Conservation (phyloP, 2,113 vertebrate species). For the Pomatorhinus ruficollis region DNA sequence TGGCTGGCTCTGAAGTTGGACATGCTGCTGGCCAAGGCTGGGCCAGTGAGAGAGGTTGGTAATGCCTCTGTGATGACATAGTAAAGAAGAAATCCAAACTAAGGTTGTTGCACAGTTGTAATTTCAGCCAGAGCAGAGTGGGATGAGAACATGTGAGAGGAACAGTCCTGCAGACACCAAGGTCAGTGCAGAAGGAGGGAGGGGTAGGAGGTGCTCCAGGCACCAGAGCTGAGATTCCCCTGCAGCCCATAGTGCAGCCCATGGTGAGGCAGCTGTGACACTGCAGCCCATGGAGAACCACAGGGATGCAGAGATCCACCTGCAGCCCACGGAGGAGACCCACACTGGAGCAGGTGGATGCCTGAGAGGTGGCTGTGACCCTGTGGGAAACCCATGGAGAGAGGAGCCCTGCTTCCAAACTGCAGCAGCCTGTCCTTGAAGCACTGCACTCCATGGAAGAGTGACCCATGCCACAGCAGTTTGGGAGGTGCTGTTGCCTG, state of each 20-base stretch:
- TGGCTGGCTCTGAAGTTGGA: background rate
- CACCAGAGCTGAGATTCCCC: accelerated
- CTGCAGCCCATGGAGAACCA: background rate
- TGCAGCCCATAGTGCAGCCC: accelerated
- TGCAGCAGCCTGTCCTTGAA: no score
- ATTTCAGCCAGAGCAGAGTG: background rate
- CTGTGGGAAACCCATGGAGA: background rate
- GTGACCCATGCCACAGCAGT: no score
- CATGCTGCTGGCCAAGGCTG: background rate
- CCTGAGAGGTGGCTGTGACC: background rate
- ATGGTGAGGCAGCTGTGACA: background rate
- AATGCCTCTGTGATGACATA: accelerated
- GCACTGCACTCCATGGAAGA: no score
- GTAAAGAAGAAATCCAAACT: background rate
- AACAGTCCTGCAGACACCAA: background rate
- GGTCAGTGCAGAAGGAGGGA: background rate
- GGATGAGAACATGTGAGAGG: background rate
- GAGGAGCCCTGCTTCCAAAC: background rate
- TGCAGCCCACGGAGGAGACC: accelerated
- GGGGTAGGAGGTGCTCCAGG: background rate
- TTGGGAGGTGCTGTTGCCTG: no score
- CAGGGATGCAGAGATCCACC: background rate
- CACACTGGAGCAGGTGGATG: accelerated
- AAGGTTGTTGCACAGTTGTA: no score
- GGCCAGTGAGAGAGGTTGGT: background rate